Evolutionary conservation across 2,113 vertebrate genomes (phyloP), one percentile per base, ranked within the genome.

Genomic region (Pelvicachromis taeniatus): DNA sequence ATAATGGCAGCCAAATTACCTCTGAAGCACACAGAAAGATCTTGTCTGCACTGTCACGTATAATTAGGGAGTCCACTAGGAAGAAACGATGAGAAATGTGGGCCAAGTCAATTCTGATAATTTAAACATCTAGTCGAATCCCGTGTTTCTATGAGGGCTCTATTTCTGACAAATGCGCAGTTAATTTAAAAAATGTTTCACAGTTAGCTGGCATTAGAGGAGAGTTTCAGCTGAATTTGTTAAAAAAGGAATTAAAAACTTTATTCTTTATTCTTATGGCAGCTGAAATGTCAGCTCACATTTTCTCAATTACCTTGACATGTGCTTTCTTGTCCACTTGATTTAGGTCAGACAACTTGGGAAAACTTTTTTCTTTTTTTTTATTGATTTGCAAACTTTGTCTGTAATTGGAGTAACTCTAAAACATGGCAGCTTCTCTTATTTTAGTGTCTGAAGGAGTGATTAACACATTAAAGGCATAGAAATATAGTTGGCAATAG

Each of bases 1-100:
- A 90, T 93, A 85, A 92, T 86, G 63, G 92, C 90, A 90, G 85
- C 86, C 85, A 88, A 93, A 94, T 92, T 87, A 93, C 91, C 82
- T 92, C 83, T 53, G 87, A 84, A 65, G 88, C 85, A 84, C 42
- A 84, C 89, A 92, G 81, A 82, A 35, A 89, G 89, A 90, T 85
- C 88, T 86, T 89, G 84, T 93, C 92, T 78, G 53, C 7, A 19
- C 84, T 89, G 92, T 92, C 91, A 89, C 90, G 59, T 91, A 26
- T 80, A 92, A 95, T 94, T 91, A 92, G 70, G 80, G 85, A 88
- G 81, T 70, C 81, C 79, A 84, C 79, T 56, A 81, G 45, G 65
- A 85, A 82, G 78, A 89, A 82, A 83, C 86, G 56, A 50, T 84
- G 70, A 65, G 78, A 88, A 87, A 88, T 77, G 84, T 50, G 77